These are phyloP conservation scores for Caenorhabditis japonica DNA, from an alignment of 2,888 invertebrate genomes.

Conservation along the genomic window DNA sequence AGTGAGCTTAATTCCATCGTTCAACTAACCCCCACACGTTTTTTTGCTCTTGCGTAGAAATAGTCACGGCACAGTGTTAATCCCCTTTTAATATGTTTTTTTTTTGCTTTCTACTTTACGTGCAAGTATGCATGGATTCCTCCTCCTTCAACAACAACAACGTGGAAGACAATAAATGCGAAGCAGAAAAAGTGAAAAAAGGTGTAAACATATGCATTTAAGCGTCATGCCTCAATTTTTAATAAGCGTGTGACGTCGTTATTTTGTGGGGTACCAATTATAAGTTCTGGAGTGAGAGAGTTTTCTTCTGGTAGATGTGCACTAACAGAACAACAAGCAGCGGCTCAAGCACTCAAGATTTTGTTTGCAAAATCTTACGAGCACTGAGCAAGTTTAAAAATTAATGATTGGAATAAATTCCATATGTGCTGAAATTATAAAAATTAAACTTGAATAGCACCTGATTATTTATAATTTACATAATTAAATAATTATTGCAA, in stretches of 20 bases:
- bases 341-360: constrained; percentile 6
- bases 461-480: too few species aligned
- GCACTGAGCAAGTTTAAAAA: too few species aligned
- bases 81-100: constrained; percentile 22
- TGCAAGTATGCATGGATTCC: constrained; percentile 32
- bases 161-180: constrained; percentile 24
- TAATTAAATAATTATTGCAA: too few species aligned
- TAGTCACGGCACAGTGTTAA: constrained; percentile 25
- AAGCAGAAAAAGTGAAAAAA: too few species aligned
- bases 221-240: constrained; percentile 16
- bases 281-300: constrained; percentile 10
- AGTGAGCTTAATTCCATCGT: constrained; percentile 10
- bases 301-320: too few species aligned
- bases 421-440: too few species aligned
- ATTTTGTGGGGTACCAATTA: constrained; percentile 7
- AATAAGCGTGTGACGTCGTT: constrained; percentile 46
- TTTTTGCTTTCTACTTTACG: constrained; percentile 15
- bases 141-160: constrained; percentile 14
- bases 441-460: constrained; percentile 1
- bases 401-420: too few species aligned
- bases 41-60: constrained; percentile 10
- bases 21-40: constrained; percentile 9
- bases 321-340: too few species aligned
- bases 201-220: constrained; percentile 13
- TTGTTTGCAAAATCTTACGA: too few species aligned